Evolutionary conservation across 2,797 vertebrate species (phyloP).

Genomic region (Microctenopoma lineatum): DNA sequence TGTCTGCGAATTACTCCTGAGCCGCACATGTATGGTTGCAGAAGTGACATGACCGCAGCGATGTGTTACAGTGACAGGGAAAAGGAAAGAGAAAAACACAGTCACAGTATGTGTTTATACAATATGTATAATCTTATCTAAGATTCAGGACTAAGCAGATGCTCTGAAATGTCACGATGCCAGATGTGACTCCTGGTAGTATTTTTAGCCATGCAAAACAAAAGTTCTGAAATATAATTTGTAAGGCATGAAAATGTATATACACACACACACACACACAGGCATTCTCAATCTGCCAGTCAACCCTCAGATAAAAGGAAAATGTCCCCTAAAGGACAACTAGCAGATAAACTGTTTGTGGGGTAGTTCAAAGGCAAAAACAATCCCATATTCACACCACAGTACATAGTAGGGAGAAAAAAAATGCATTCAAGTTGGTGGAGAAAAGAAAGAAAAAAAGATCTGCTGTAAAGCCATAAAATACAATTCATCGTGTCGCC

Average conservation of each 20-base stretch:
- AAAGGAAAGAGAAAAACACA: not conserved
- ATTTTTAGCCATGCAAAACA: conserved; percentile 12
- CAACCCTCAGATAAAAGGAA: conserved; percentile 43
- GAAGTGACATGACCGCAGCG: conserved; percentile 14
- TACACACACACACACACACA: conserved; percentile 15
- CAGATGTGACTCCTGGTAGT: not conserved
- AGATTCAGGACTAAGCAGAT: conserved; percentile 10
- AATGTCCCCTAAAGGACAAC: conserved; percentile 44
- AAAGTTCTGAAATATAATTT: conserved; percentile 31
- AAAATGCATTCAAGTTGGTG: conserved; percentile 61
- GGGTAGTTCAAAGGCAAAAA: conserved; percentile 66
- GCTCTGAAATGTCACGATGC: conserved; percentile 16
- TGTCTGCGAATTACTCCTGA: conserved; percentile 5
- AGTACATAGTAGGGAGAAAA: conserved; percentile 21
- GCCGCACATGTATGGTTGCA: not conserved
- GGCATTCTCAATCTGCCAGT: conserved; percentile 19
- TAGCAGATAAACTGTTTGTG: conserved; percentile 57
- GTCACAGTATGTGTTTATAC: not conserved
- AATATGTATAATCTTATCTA: not conserved
- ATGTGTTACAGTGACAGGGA: conserved; percentile 1
- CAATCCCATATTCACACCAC: conserved; percentile 65
- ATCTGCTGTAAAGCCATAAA: conserved; percentile 76
- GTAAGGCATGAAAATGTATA: conserved; percentile 28
- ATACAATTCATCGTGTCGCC: conserved; percentile 78
- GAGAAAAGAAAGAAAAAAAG: conserved; percentile 65